These are phyloP conservation scores for Amphiprion clarkii DNA, from an alignment of 2,797 vertebrate genomes.

Conservation along the genomic window DNA sequence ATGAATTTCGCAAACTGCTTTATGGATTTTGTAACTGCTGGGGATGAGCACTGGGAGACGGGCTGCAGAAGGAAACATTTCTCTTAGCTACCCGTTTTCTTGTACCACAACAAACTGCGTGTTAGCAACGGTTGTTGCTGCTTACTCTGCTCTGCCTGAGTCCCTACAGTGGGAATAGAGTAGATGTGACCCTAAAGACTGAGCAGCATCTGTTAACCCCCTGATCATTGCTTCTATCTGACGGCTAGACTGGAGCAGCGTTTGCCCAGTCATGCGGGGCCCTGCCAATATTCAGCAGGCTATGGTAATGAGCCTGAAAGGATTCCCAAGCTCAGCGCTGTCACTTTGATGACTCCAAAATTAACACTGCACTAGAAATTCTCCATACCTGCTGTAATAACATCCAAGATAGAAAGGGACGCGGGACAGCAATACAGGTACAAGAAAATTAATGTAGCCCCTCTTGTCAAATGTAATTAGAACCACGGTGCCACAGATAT, in stretches of 20 bases:
- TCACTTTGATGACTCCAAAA: slow-evolving; percentile 81
- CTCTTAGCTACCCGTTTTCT: slow-evolving; percentile 34
- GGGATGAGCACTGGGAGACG: slow-evolving; percentile 15
- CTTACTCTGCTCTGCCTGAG: slow-evolving; percentile 33
- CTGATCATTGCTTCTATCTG: slow-evolving; percentile 77
- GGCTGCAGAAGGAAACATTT: slow-evolving; percentile 11
- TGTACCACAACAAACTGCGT: slow-evolving; percentile 27
- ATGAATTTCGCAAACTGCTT: slow-evolving; percentile 59
- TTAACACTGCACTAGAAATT: slow-evolving; percentile 73
- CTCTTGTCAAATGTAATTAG: slow-evolving; percentile 79
- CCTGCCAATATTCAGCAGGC: slow-evolving; percentile 77
- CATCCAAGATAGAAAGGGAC: slow-evolving; percentile 67
- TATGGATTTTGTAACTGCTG: slow-evolving; percentile 37
- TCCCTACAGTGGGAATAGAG: slow-evolving; percentile 65
- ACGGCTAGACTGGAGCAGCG: slow-evolving; percentile 56
- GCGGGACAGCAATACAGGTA: slow-evolving; percentile 64
- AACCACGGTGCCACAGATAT: slow-evolving; percentile 51
- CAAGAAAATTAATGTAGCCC: slow-evolving; percentile 72
- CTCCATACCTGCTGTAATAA: slow-evolving; percentile 78
- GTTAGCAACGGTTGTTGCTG: slow-evolving; percentile 26
- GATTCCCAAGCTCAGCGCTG: slow-evolving; percentile 74
- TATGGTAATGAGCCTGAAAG: slow-evolving; percentile 79
- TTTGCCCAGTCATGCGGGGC: slow-evolving; percentile 74
- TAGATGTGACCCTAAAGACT: slow-evolving; percentile 72
- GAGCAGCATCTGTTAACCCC: slow-evolving; percentile 77